Evolutionary conservation across 1,140 invertebrate genomes (phyloP), one percentile per base, ranked within the genome.

Genomic region (Medauroidea extradentata): DNA sequence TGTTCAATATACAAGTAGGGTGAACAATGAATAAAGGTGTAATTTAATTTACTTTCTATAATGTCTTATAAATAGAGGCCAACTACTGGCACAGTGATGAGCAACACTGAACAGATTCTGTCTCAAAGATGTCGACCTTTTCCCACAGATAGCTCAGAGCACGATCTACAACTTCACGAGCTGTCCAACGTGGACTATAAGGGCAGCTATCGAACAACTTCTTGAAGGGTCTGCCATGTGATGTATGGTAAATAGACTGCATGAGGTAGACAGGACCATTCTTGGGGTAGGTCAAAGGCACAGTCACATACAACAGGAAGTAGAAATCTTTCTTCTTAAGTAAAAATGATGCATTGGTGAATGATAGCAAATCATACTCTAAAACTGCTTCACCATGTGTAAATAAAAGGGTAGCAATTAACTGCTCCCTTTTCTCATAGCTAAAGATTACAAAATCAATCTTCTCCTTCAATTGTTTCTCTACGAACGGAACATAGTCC

Each of bases 401-500:
- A 14, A 65, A 62, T n/a, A 69, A 61, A 23, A 75, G 57, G 21
- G 59, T 51, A 18, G 59, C 63, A 23, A 73, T 56, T 54, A 64
- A 75, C 34, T 70, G 55, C 39, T 70, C 69, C 51, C 69, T 71
- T 16, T 62, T 52, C 39, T 70, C 63, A 53, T 66, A 66, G 34
- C 69, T 61, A 16, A 63, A 44, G n/a, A 53, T 50, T 25, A 71
- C 61, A 21, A 61, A 53, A 18, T 56, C 55, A 48, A 72, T 60
- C 42, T 55, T 13, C 44, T 78, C 81, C 79, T 72, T 77, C 34
- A 84, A 69, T 3, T 75, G 65, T 52, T 78, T 74, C 57, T 78
- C 80, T 2, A 82, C 73, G 69, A 76, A 74, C 13, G 73, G 73
- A 19, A 83, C 75, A 73, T 83, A 84, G 64, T 82, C 78, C 73